phyloP scores from a whole-genome alignment of 2,888 invertebrate species.

The Oligia fasciuncula region DNA sequence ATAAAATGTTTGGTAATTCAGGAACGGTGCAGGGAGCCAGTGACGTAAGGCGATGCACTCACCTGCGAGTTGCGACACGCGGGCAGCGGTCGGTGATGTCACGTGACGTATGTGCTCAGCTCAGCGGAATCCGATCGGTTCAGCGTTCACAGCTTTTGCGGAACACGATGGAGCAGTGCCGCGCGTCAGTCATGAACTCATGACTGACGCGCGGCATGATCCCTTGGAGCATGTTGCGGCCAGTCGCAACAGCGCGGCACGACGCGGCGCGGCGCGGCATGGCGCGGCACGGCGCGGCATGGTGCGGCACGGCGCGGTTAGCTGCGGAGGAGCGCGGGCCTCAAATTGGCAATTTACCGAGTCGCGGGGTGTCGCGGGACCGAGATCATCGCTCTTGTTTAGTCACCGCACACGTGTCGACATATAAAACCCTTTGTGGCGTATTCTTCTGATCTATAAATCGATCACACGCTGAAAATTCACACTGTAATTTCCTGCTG shows the following conservation, averaged over 20 bases:
- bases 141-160: constrained; percentile 3
- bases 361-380: constrained; percentile 18
- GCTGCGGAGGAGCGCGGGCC: not conserved
- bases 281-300: not conserved
- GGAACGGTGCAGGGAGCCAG: not conserved
- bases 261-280: not conserved
- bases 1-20: not conserved
- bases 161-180: not conserved
- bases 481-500: constrained; percentile 28
- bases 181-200: not conserved
- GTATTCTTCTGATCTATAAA: constrained; percentile 59
- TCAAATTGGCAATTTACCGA: constrained; percentile 54
- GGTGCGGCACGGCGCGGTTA: not conserved
- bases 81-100: not conserved
- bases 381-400: constrained; percentile 47
- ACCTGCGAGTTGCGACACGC: too few relatives aligned
- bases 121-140: not conserved
- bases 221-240: not conserved
- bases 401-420: constrained; percentile 44
- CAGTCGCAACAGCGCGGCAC: not conserved
- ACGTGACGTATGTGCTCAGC: not conserved
- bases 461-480: constrained; percentile 44
- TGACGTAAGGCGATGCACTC: not conserved
- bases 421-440: constrained; percentile 51
- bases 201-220: too few relatives aligned